Evolutionary conservation across 2,113 vertebrate species (phyloP), one percentile per base, ranked within the genome.

Genomic region (Nothocercus julius): DNA sequence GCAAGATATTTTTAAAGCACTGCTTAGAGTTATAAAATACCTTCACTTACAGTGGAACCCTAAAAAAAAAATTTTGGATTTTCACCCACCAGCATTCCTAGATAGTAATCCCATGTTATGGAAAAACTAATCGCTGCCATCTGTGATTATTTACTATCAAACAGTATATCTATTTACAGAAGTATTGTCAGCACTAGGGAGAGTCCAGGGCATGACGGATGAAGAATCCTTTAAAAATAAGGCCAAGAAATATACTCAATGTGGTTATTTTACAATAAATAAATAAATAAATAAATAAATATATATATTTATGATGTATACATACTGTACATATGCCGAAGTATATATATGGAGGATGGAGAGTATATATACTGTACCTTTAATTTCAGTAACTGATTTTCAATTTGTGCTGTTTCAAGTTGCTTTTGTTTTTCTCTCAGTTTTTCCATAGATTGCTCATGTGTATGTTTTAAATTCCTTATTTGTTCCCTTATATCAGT

Each of bases 371-470:
- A 93, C 47, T 7, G 5, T 91, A 99, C 99, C 99, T 99, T 99
- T 75, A 98, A 97, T 92, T 98, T 99, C 91, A 99, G 96, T 73
- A 98, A 97, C 91, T 98, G 98, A 96, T 99, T 99, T 95, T 99
- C 99, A 18, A 97, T 97, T n/a, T 98, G 98, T 0, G 98, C 98
- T 0, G 96, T 97, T 42, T 98, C 98, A 73, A 99, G 96, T 95
- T 99, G 98, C 81, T 90, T 96, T 95, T 99, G 98, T 70, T 97
- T 99, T 70, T 99, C 98, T 93, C 96, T 98, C 77, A 99, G 98
- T 87, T 98, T 98, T 81, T 98, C 98, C 97, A 99, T 97, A 3
- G 99, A 98, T 38, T 98, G 98, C n/a, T 98, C 97, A 1, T 98
- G 98, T 3, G 98, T 98, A 93, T 97, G 97, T 78, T 97, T 98